Evolutionary conservation across 1,140 invertebrate genomes (phyloP).

Genomic region (Cherax destructor): DNA sequence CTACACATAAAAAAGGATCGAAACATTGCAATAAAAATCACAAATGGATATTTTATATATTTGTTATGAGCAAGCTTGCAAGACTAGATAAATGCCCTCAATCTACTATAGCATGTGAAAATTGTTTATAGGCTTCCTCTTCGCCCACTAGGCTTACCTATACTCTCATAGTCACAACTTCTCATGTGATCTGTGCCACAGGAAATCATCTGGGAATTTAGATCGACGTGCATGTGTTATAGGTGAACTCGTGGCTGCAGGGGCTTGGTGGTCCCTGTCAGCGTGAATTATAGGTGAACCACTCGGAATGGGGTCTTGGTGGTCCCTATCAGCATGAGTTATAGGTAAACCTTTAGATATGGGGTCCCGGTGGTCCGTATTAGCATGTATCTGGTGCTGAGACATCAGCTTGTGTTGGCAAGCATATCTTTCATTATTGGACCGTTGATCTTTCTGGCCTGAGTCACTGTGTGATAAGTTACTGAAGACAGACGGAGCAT

Average conservation of each 20-base stretch:
- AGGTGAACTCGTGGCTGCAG: slow-evolving; percentile 37
- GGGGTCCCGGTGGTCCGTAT: too few species aligned
- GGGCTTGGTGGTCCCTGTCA: neutral
- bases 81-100: neutral
- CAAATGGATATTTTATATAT: neutral
- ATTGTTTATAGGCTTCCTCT: neutral
- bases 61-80: neutral
- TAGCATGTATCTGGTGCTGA: neutral
- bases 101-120: neutral
- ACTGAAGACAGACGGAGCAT: neutral
- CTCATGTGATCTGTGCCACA: slow-evolving; percentile 19
- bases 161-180: slow-evolving; percentile 1
- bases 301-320: too few species aligned
- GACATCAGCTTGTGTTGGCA: neutral
- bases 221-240: slow-evolving; percentile 18
- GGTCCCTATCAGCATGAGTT: too few species aligned
- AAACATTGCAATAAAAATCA: too few species aligned
- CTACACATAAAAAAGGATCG: too few species aligned
- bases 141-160: neutral
- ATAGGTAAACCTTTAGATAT: too few species aligned
- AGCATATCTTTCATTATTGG: neutral
- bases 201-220: slow-evolving; percentile 43
- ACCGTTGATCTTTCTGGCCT: neutral
- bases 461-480: neutral
- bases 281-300: too few species aligned